Evolutionary conservation across 2,888 invertebrate species (phyloP).

Genomic region (Sinopyrophorus schimmeli): DNA sequence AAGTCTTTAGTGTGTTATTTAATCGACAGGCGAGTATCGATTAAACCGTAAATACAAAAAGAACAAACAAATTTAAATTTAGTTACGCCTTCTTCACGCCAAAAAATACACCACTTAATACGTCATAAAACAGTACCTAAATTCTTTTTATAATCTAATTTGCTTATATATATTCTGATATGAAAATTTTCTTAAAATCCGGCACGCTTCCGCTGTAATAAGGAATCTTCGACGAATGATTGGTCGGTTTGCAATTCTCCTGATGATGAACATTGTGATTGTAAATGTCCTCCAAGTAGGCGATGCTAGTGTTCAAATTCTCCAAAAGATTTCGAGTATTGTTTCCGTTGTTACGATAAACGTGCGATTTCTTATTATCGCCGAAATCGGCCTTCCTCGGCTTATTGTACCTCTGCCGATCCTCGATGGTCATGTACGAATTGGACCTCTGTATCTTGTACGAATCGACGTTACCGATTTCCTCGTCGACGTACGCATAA

Average conservation of each 20-base stretch:
- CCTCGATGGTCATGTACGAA: slow-evolving; percentile 48
- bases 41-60: no score
- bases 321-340: slow-evolving; percentile 27
- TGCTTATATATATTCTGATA: slow-evolving; percentile 56
- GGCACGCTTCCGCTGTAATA: slow-evolving; percentile 58
- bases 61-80: no score
- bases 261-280: slow-evolving; percentile 20
- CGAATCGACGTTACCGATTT: slow-evolving; percentile 15
- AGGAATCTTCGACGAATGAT: slow-evolving; percentile 42
- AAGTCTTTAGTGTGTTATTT: no score
- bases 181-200: slow-evolving; percentile 61
- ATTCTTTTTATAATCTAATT: no score
- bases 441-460: slow-evolving; percentile 46
- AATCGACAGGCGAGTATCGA: no score
- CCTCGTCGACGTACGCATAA: slow-evolving; percentile 46
- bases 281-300: slow-evolving; percentile 29
- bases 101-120: no score
- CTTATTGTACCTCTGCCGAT: slow-evolving; percentile 32
- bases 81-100: no score
- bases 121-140: no score
- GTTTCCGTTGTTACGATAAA: slow-evolving; percentile 5
- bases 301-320: slow-evolving; percentile 14
- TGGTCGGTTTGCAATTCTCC: slow-evolving; percentile 35
- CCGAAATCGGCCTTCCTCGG: neutral
- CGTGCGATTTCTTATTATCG: neutral